Percentiles rank a stretch among this genome's conserved stretches.
Evolutionary conservation across 2,113 vertebrate genomes (phyloP).

Genomic region (Notechis scutatus): DNA sequence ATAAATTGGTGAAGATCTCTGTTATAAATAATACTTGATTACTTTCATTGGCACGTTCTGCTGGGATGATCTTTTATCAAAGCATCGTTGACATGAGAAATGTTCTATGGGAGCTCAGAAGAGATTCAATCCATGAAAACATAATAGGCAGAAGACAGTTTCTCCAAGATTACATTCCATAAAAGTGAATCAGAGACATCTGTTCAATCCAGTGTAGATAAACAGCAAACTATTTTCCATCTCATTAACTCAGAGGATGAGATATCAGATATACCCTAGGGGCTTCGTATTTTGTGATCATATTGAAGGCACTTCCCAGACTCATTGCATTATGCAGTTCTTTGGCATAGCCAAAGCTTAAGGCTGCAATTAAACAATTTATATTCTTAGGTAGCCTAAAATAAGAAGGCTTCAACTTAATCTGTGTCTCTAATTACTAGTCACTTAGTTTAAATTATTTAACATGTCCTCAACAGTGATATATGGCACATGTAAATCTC

Average conservation of each 20-base stretch:
- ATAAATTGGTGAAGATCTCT: neutral
- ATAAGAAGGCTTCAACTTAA: constrained; percentile 54
- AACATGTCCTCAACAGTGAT: constrained; percentile 65
- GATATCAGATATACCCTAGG: constrained; percentile 72
- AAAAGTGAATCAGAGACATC: constrained; percentile 74
- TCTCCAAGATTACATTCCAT: constrained; percentile 68
- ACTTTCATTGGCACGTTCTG: constrained; percentile 12
- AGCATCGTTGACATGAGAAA: constrained; percentile 27
- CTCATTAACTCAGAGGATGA: constrained; percentile 75
- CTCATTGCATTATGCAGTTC: constrained; percentile 59
- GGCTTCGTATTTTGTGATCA: constrained; percentile 64
- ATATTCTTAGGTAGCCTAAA: constrained; percentile 48
- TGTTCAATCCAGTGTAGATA: constrained; percentile 77
- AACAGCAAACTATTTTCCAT: constrained; percentile 78
- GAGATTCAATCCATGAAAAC: constrained; percentile 55
- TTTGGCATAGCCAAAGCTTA: constrained; percentile 39
- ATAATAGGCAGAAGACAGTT: constrained; percentile 67
- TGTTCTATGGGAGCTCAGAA: constrained; percentile 8
- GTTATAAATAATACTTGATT: constrained; percentile 14
- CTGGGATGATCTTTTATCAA: constrained; percentile 32
- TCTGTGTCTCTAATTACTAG: constrained; percentile 71
- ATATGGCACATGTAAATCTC: constrained; percentile 68
- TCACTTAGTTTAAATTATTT: constrained; percentile 79
- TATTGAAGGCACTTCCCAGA: constrained; percentile 62
- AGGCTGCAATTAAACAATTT: constrained; percentile 39